Evolutionary conservation across 2,797 vertebrate genomes (phyloP).

Genomic region (Phalloptychus januarius): DNA sequence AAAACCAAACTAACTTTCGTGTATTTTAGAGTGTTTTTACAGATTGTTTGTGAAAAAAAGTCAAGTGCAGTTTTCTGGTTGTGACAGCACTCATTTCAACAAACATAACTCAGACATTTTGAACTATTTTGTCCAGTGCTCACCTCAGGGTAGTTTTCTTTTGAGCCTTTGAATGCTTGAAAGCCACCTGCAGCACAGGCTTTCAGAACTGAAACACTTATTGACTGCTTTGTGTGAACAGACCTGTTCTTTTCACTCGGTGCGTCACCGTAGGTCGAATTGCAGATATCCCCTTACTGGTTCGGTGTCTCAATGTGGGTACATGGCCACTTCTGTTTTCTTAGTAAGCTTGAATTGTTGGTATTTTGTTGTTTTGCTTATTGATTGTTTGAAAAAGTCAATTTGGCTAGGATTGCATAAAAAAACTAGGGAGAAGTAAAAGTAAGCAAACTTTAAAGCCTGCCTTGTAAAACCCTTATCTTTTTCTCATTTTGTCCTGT

Average conservation of each 20-base stretch:
- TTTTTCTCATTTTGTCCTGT: neutral
- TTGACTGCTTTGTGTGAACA: slow-evolving; percentile 23
- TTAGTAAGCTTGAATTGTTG: slow-evolving; percentile 11
- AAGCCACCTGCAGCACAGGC: slow-evolving; percentile 16
- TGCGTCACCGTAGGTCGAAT: slow-evolving; percentile 19
- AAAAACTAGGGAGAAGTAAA: slow-evolving; percentile 4
- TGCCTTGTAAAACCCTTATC: neutral
- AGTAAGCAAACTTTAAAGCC: neutral
- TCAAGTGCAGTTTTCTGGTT: neutral
- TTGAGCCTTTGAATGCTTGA: slow-evolving; percentile 9
- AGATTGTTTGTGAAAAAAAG: neutral
- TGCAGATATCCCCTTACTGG: slow-evolving; percentile 16
- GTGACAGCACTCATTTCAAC: neutral
- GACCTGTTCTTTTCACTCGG: slow-evolving; percentile 3
- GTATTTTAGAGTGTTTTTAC: neutral
- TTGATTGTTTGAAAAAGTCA: slow-evolving; percentile 8
- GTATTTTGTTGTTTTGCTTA: neutral
- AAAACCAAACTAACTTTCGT: neutral
- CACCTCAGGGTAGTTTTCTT: slow-evolving; percentile 22
- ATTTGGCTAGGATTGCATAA: slow-evolving; percentile 11
- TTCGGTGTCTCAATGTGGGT: neutral
- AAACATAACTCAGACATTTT: neutral
- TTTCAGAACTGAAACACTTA: slow-evolving; percentile 33
- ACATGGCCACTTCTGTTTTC: neutral
- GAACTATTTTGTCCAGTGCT: neutral